A percentile compares a stretch with the other conserved stretches of the same genome.
Conservation (phyloP, 2,113 vertebrate species). For the Microcebus lehilahytsara region DNA sequence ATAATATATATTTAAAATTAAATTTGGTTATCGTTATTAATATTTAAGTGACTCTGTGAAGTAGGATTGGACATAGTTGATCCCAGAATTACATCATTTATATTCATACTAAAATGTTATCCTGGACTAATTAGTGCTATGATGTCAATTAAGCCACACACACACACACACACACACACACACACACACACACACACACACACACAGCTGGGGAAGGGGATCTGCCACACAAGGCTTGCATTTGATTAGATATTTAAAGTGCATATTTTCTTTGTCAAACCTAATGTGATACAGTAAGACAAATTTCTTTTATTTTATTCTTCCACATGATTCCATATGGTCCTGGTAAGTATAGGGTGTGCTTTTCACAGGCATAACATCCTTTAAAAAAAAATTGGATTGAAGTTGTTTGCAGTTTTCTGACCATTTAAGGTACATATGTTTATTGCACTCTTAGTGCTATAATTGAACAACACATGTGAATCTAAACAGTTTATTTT, state of each 20-base stretch:
- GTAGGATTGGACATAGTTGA: not conserved
- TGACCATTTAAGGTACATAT: not conserved
- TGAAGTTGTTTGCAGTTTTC: constrained; percentile 17
- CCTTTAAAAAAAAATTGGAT: not conserved
- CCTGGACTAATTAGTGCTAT: not conserved
- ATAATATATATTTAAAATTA: not conserved
- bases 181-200: no score
- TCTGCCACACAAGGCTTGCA: not conserved
- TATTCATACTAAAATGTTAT: constrained; percentile 20
- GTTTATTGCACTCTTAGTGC: constrained; percentile 25
- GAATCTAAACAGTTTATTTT: constrained; percentile 25
- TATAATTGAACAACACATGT: not conserved
- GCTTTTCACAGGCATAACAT: constrained; percentile 17
- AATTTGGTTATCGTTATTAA: not conserved
- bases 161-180: no score
- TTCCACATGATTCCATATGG: not conserved
- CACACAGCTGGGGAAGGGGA: not conserved
- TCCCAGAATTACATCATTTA: not conserved
- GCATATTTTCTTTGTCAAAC: constrained; percentile 17
- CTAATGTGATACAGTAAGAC: constrained; percentile 3
- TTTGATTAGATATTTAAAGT: constrained; percentile 61
- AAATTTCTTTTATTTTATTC: not conserved
- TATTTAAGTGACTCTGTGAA: not conserved
- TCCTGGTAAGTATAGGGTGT: not conserved
- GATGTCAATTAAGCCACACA: not conserved